Base-by-base conservation (phyloP, 2,797 vertebrate species). In the Cheirogaleus major region DNA sequence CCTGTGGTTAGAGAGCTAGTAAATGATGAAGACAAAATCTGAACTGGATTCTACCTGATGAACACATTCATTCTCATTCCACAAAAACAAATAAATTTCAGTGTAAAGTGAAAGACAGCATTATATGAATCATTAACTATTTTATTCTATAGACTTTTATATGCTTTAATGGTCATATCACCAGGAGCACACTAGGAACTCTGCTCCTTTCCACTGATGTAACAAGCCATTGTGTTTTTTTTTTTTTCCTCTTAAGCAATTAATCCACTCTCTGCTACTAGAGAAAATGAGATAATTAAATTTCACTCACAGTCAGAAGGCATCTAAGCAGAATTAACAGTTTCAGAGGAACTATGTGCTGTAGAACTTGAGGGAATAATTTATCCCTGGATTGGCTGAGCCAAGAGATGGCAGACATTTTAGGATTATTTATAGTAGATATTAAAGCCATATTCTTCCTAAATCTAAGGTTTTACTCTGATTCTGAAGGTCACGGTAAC, bases 251-350 rank as follows among this genome's bases (percentile, higher is more conserved):
- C 89, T 95, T 94, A 83, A 85, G 69, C 88, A 95, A 86, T 95
- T 85, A 95, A 92, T 96, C 70, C 63, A 82, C 20, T 57, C 45
- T 86, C 32, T 83, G n/a, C 59, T 95, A 59, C 94, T 93, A 92
- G 96, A 96, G 94, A 91, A 97, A 92, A 91, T 88, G 30, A 67
- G 48, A 84, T 81, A 65, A 92, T 95, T 96, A 92, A 96, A 95
- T 90, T 96, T 94, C 61, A 86, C 43, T 97, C 82, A 75, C 50
- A 91, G 85, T 95, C 83, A 92, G 75, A 91, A 97, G 70, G 59
- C 76, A 89, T 89, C 70, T 93, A 76, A 93, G 50, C 89, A 94
- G 79, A 96, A 95, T 91, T 45, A 92, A 61, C n/a, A 81, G 75
- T 87, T 97, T 94, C 59, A 87, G 38, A 93, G 80, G 45, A 95